phyloP scores from a whole-genome alignment of 2,888 invertebrate species.

The Acheta domesticus region DNA sequence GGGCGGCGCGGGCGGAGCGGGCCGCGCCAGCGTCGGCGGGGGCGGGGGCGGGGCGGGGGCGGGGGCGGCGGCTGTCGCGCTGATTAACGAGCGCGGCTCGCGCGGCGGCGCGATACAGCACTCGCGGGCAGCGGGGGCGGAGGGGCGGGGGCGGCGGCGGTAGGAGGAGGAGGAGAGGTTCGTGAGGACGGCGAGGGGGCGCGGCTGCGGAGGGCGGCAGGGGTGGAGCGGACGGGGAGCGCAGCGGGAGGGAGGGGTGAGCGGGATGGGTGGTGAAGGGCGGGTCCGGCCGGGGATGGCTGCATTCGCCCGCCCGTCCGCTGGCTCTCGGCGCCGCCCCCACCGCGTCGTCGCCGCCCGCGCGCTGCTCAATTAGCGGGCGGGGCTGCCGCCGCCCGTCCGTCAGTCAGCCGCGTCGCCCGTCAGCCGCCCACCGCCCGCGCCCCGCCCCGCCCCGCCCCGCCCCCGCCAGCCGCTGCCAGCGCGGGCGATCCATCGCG shows the following conservation, averaged over 20 bases:
- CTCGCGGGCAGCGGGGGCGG: no score
- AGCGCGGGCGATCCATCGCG: not conserved
- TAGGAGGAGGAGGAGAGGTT: no score
- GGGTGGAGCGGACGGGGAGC: no score
- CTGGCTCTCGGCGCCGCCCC: not conserved
- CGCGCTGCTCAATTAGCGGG: constrained; percentile 7
- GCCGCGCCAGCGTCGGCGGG: no score
- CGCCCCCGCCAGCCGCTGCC: not conserved
- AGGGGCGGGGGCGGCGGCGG: no score
- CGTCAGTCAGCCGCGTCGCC: not conserved
- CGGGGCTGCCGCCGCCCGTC: not conserved
- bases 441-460: not conserved
- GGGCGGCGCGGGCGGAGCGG: not conserved
- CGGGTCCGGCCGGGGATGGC: not conserved
- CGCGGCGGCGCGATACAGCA: not conserved
- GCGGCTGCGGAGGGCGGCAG: no score
- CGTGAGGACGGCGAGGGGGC: no score
- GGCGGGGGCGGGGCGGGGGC: not conserved
- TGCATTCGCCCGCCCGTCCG: not conserved
- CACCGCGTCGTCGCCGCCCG: no score
- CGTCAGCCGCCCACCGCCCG: not conserved
- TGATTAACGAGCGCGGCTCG: not conserved
- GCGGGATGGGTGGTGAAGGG: no score
- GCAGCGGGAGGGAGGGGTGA: no score
- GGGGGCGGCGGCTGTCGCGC: constrained; percentile 18